A percentile compares a stretch with the other conserved stretches of the same genome.
These are phyloP conservation scores for Thoracochromis brauschi DNA, from an alignment of 2,113 vertebrate genomes.

Conservation along the genomic window DNA sequence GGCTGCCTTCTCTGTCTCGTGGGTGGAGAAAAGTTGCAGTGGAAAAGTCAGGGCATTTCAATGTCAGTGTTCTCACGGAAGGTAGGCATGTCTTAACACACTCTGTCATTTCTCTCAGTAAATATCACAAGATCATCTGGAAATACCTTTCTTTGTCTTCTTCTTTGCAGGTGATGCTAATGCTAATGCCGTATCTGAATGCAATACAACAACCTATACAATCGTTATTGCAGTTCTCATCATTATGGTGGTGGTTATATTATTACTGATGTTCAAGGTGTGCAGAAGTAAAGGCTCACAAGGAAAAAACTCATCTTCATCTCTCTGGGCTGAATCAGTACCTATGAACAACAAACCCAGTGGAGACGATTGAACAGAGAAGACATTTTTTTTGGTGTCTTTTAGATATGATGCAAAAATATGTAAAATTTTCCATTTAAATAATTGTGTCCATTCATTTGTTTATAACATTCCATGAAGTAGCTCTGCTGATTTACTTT, in stretches of 20 bases:
- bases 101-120: not conserved
- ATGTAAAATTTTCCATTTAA: not conserved
- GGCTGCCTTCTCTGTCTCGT: constrained; percentile 49
- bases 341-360: constrained; percentile 1
- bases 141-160: not conserved
- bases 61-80: not conserved
- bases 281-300: not conserved
- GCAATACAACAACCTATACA: not conserved
- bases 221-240: not conserved
- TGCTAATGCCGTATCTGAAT: not conserved
- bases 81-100: constrained; percentile 30
- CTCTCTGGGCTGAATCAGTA: constrained; percentile 55
- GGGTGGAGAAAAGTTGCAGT: constrained; percentile 80
- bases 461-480: not conserved
- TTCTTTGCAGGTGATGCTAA: not conserved
- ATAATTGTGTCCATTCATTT: not conserved
- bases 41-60: constrained; percentile 70
- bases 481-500: not conserved
- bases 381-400: not conserved
- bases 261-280: constrained; percentile 17
- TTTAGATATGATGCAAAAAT: not conserved
- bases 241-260: constrained; percentile 4
- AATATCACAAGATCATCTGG: not conserved
- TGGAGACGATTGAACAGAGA: not conserved
- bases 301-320: not conserved